These are phyloP conservation scores for Hemitrygon akajei DNA, from an alignment of 2,797 vertebrate genomes.

Conservation along the genomic window DNA sequence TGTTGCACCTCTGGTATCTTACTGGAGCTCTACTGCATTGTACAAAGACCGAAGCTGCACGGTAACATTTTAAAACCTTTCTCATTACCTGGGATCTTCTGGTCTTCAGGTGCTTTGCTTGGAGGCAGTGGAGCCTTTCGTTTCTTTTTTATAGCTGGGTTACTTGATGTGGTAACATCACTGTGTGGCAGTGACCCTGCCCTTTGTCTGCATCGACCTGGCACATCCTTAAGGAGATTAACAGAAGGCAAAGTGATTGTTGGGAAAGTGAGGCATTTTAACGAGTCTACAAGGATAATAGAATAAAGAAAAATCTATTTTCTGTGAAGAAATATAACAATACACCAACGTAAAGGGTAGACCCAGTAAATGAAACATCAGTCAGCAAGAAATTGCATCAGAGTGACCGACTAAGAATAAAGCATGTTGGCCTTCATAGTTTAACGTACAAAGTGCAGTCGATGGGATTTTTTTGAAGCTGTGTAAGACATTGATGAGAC, in stretches of 20 bases:
- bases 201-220: constrained; percentile 49
- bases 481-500: no score
- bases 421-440: no score
- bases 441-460: no score
- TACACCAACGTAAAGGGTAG: background rate
- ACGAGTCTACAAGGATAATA: background rate
- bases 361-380: background rate
- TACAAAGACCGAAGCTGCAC: background rate
- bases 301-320: background rate
- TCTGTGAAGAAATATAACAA: background rate
- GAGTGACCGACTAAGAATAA: background rate
- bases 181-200: background rate
- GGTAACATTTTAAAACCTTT: constrained; percentile 42
- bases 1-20: background rate
- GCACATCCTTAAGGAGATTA: constrained; percentile 42
- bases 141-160: constrained; percentile 78
- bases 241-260: background rate
- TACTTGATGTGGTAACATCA: constrained; percentile 49
- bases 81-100: constrained; percentile 41
- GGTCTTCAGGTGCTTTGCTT: constrained; percentile 52
- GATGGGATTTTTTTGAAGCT: no score
- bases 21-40: background rate
- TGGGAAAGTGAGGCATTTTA: background rate
- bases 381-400: background rate
- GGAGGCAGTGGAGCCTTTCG: constrained; percentile 87